Percentiles rank a stretch among this genome's conserved stretches.
These are phyloP conservation scores for Brachionus asplanchnoidis DNA, from an alignment of 1,140 invertebrate genomes.

Conservation along the genomic window DNA sequence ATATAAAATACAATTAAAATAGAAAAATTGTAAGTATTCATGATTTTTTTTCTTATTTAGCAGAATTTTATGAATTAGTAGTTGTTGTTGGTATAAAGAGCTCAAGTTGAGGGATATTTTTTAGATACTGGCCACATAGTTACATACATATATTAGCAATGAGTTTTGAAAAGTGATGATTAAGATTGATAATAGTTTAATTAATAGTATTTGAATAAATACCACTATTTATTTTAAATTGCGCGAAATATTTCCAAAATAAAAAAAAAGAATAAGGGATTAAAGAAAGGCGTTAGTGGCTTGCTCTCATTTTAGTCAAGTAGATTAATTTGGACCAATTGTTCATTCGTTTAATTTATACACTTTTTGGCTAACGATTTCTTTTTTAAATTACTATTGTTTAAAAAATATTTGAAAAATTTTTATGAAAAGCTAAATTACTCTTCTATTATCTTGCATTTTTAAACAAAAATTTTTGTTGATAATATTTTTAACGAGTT, in stretches of 20 bases:
- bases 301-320: not conserved
- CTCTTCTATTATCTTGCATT: not conserved
- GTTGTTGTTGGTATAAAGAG: too few relatives aligned
- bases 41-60: too few relatives aligned
- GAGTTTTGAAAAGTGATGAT: not conserved
- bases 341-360: constrained; percentile 4
- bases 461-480: constrained; percentile 1
- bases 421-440: not conserved
- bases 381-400: not conserved
- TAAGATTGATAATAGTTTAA: not conserved
- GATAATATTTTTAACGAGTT: not conserved
- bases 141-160: not conserved
- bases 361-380: not conserved
- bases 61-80: too few relatives aligned
- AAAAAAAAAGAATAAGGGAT: not conserved
- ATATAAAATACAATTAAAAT: too few relatives aligned
- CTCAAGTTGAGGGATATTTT: too few relatives aligned
- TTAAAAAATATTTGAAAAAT: not conserved
- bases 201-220: not conserved
- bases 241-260: not conserved
- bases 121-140: too few relatives aligned
- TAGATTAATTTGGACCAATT: not conserved
- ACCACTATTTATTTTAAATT: not conserved
- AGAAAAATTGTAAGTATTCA: too few relatives aligned
- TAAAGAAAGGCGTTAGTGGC: constrained; percentile 1